A percentile compares a stretch with the other conserved stretches of the same genome.
phyloP scores from a whole-genome alignment of 2,113 vertebrate species.

The Sturnira hondurensis region DNA sequence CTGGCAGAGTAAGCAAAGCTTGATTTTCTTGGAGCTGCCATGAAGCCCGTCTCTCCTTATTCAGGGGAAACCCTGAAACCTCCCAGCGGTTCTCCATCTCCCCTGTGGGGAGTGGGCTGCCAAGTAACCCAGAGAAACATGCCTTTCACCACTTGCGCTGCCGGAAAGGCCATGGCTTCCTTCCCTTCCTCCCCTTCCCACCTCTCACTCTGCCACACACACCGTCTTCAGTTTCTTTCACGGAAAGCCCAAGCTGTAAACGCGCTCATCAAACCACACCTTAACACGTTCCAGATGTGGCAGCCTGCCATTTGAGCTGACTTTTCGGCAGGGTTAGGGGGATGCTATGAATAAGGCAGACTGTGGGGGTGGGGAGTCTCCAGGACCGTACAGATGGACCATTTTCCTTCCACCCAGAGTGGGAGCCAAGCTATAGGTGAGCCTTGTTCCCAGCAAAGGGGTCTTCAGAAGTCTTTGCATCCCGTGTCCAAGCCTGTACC shows the following conservation, averaged over 20 bases:
- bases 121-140: neutral
- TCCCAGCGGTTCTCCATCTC: fast-evolving
- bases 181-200: neutral
- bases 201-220: neutral
- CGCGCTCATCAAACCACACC: constrained; percentile 74
- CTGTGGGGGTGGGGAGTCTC: neutral
- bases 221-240: neutral
- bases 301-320: constrained; percentile 26
- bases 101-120: neutral
- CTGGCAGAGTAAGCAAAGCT: neutral
- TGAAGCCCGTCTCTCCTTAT: neutral
- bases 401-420: constrained; percentile 35
- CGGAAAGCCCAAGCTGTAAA: constrained; percentile 64
- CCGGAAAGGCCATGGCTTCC: neutral
- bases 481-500: neutral
- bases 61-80: neutral
- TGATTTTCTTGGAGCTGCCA: neutral
- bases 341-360: constrained; percentile 8
- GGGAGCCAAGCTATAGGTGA: neutral
- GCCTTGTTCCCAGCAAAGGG: neutral
- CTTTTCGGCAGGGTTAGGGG: constrained; percentile 55
- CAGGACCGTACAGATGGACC: neutral
- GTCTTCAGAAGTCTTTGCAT: neutral
- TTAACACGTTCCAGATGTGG: constrained; percentile 79
- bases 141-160: neutral